Conservation (phyloP, 1,140 invertebrate species). For the Mercenaria mercenaria region DNA sequence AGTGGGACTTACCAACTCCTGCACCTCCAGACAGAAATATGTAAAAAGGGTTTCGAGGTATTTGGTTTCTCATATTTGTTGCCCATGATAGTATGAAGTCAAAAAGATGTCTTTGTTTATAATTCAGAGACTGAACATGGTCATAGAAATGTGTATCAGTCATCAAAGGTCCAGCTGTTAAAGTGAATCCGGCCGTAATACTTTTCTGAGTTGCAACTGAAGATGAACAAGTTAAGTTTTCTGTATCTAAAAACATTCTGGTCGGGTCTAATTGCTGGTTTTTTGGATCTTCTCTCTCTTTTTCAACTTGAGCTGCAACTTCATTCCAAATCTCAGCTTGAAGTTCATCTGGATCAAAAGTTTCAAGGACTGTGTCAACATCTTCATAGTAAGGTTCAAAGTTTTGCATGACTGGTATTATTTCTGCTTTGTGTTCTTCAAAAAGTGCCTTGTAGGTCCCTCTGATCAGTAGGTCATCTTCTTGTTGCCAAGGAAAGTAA, state of each 20-base stretch:
- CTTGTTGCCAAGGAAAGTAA: constrained; percentile 32
- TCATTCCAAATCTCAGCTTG: constrained; percentile 59
- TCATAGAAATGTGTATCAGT: not conserved
- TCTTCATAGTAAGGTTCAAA: constrained; percentile 48
- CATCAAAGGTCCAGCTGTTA: not conserved
- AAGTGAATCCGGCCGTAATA: not conserved
- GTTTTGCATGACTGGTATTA: constrained; percentile 1
- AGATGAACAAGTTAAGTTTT: constrained; percentile 31
- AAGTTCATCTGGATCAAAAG: constrained; percentile 32
- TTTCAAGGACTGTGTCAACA: constrained; percentile 42
- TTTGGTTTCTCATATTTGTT: not conserved
- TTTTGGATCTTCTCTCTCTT: constrained; percentile 33
- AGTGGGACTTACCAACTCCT: constrained; percentile 57
- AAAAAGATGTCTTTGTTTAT: constrained; percentile 22
- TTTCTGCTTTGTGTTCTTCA: constrained; percentile 35
- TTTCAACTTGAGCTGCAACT: constrained; percentile 49
- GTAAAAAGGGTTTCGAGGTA: not conserved
- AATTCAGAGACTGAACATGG: not conserved
- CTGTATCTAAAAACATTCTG: constrained; percentile 26
- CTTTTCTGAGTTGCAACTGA: not conserved
- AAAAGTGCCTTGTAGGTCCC: constrained; percentile 37
- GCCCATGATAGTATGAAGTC: constrained; percentile 18
- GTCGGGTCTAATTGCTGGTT: not conserved
- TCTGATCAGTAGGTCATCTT: not conserved
- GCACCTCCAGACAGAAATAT: constrained; percentile 59